Percentiles rank a stretch among this genome's conserved stretches.
Evolutionary conservation across 2,113 vertebrate species (phyloP).

Genomic region (Brevimyrus niger): DNA sequence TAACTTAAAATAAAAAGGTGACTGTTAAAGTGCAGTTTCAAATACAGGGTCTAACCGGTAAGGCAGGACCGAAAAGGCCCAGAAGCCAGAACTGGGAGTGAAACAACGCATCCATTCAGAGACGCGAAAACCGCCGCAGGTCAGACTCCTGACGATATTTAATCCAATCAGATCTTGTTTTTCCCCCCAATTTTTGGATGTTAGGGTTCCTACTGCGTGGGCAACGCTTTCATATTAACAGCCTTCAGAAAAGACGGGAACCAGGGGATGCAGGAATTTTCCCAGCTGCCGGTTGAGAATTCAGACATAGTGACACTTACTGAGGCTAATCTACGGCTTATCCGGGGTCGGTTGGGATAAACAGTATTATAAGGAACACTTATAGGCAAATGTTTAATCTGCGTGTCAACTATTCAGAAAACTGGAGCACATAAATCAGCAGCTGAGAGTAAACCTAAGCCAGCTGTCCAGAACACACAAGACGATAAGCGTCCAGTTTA

Average conservation of each 20-base stretch:
- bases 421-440: not conserved
- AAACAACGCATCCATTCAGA: not conserved
- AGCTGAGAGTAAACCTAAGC: not conserved
- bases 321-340: conserved; percentile 35
- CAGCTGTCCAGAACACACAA: not conserved
- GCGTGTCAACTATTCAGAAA: not conserved
- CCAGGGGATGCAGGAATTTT: conserved; percentile 44
- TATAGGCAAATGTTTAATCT: not conserved
- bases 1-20: not conserved
- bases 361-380: conserved; percentile 1
- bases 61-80: not conserved
- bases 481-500: not conserved
- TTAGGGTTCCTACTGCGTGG: conserved; percentile 29
- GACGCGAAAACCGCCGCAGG: not conserved
- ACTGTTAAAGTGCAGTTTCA: not conserved
- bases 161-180: not conserved
- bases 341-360: conserved; percentile 40
- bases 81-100: not conserved
- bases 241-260: conserved; percentile 39
- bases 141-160: not conserved
- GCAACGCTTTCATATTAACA: conserved; percentile 35
- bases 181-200: not conserved
- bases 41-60: not conserved
- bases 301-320: conserved; percentile 49
- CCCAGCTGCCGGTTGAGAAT: conserved; percentile 53